Evolutionary conservation across 2,888 invertebrate genomes (phyloP), one percentile per base, ranked within the genome.

Genomic region (Orthosia cruda): DNA sequence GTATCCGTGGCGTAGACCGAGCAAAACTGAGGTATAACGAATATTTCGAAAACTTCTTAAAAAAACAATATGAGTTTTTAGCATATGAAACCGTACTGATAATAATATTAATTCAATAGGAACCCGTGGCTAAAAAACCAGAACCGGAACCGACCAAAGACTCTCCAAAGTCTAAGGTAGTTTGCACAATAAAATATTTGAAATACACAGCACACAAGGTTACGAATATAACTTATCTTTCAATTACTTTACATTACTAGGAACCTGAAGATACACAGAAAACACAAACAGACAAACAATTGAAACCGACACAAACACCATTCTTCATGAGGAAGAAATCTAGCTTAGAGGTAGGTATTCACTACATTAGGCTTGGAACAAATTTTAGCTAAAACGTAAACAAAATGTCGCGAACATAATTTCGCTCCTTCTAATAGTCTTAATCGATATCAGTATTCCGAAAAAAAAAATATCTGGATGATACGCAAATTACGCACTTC

Each of bases 321-420:
- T 88, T 90, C 79, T 91, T 89, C 80, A 89, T 91, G 82, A 90
- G 92, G 86, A 92, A 91, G 81, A 92, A 91, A 77, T 87, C 88
- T 59, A 72, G 58, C 55, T 84, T 89, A 75, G 92, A 93, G 92
- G 93, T 93, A 91, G 77, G 77, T 80, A 88, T 63, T 75, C 67
- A 78, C 49, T 47, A 45, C 18, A 52, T 50, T 13, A 26, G 26
- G 40, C 40, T 77, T 45, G 40, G 7, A 18, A 45, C 18, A 76
- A 74, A 74, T 20, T 18, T 47, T 15, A 57, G 12, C 13, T 11
- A n/a, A 49, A 57, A 47, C 13, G 5, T 45, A 26, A 12, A 20
- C 2, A 0, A 2, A 20, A 20, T 73, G 3, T 15, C 23, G 47
- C n/a, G 7, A 9, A 0, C 26, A 5, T 16, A 26, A 32, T 47